Evolutionary conservation across 2,888 invertebrate genomes (phyloP), one percentile per base, ranked within the genome.

Genomic region (Auanema sp.): DNA sequence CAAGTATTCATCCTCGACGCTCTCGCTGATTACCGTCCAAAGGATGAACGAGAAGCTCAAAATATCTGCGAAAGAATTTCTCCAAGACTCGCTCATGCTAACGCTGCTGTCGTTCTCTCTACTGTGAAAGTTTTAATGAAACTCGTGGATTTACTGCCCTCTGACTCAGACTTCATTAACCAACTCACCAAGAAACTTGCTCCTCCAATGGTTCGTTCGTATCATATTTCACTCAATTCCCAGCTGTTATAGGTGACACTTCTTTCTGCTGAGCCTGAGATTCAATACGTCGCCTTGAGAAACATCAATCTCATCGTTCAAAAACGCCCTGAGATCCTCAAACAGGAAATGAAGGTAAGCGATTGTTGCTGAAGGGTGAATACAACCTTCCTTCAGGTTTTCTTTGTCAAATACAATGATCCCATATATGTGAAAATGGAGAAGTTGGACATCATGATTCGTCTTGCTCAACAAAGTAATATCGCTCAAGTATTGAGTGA

Each of bases 381-480:
- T 43, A 43, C n/a, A 12, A 12, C n/a, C 43, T 14, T 43, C n/a
- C n/a, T n/a, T 23, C 52, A 69, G 70, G 76, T 93, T 59, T 99
- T 98, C 87, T 98, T 98, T 85, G 98, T 99, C 43, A 98, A 98
- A 84, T 98, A 99, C 87, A 99, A 98, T 85, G 98, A 99, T 87
- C 98, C 98, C 0, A 99, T 99, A 84, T 98, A 99, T 85, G 98
- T 99, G 50, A 98, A 98, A 85, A 88, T 98, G 68, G 98, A 98
- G 85, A 98, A 98, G 84, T 84, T 98, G 79, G 98, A 98, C 85
- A 98, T 98, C 64, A 98, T 98, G 97, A 99, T 99, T 81, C 90
- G 98, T 16, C 87, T 99, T 75, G 97, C 98, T 16, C 94, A 93
- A 51, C 95, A 97, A 85, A 91, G 92, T 16, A 99, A 99, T 85